Evolutionary conservation across 2,888 invertebrate genomes (phyloP), one percentile per base, ranked within the genome.

Genomic region (Dryomyza anilis): DNA sequence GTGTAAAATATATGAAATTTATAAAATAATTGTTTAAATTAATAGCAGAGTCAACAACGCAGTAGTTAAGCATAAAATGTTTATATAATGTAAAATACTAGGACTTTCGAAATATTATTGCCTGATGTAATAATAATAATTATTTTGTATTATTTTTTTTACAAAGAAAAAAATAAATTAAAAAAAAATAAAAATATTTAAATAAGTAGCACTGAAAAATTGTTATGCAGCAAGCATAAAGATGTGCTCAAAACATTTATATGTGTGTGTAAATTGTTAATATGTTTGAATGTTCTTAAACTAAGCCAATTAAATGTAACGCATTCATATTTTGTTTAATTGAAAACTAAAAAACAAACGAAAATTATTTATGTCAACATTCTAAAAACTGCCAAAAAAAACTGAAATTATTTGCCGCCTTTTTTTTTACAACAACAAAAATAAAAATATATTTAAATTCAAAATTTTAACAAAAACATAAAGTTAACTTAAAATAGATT

Each of bases 1-100:
- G 74, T 78, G 25, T 78, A 73, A 70, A 62, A 43, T 65, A 59
- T 16, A 43, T 43, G 19, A n/a, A 2, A 43, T 43, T 43, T 57
- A 29, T n/a, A 21, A 21, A 10, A 10, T 21, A 43, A n/a, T 43
- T 3, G 8, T 43, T 6, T 12, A 1, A n/a, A n/a, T n/a, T n/a
- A 25, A 25, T 23, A 14, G 14, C 16, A 46, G 23, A 12, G 48
- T 25, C 2, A 50, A 50, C 19, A 21, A 23, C 50, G 25, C 23
- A 23, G 12, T n/a, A 23, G 27, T 50, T 25, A 50, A 25, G 27
- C 27, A 27, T 21, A 50, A 50, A 7, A 50, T 50, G 25, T 27
- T 50, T 2, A 39, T 39, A 39, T 12, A 39, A 50, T 53, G 52
- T 53, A 30, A 1, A 53, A 53, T 30, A 53, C 16, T n/a, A n/a